Evolutionary conservation across 2,797 vertebrate genomes (phyloP), one percentile per base, ranked within the genome.

Genomic region (Epinephelus coioides): DNA sequence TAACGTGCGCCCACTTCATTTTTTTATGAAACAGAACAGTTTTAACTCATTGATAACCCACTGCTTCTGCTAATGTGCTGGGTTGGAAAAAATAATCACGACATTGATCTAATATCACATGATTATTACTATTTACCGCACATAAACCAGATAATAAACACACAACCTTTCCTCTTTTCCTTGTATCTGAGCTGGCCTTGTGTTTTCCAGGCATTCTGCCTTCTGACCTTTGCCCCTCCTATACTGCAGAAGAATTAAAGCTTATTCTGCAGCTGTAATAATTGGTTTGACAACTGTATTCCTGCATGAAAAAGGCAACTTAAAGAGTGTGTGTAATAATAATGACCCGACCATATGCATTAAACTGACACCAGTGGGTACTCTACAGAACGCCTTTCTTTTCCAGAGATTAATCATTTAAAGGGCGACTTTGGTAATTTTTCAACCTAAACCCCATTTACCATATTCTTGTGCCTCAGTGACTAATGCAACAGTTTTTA

Each of bases 11-110:
- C 40, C 47, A 46, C 38, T 53, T 76, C 30, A 38, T 19, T 34
- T 67, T 34, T 60, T 55, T 19, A 50, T 68, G 38, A 68, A 53
- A 59, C 59, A 68, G 40, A 61, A 13, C 7, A 23, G 7, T 69
- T 75, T 84, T 64, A 83, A 78, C 70, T 66, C 34, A 2, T 69
- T 49, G 1, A 55, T 67, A 1, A 50, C 23, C 4, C 11, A 5
- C 46, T 12, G 18, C 19, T 72, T 11, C 34, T 79, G 27, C 10
- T 4, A 1, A n/a, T 4, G 18, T 8, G 5, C 18, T 18, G n/a
- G 2, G 46, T 40, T 63, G 2, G 34, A 2, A 74, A 38, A 38
- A 38, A 12, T 13, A 76, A 1, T 59, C 17, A 54, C 9, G 25
- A 46, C 44, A 7, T 0, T 77, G 50, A 65, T 18, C 13, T 27